These are phyloP conservation scores for Drosophila nikananu DNA, from an alignment of 1,140 invertebrate genomes.

Conservation along the genomic window DNA sequence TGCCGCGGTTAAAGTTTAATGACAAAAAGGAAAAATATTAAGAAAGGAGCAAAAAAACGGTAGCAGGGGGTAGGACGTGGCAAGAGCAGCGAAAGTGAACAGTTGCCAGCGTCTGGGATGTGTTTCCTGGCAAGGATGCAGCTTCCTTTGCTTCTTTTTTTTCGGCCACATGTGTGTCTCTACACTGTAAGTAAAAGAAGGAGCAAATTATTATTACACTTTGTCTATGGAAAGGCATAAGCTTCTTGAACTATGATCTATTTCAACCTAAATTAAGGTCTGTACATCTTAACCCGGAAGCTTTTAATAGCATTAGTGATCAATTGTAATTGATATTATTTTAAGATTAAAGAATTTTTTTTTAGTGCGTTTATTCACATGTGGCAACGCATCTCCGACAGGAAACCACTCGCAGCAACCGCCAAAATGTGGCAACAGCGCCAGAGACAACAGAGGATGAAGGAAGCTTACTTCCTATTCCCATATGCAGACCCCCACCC, in stretches of 20 bases:
- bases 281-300: background rate
- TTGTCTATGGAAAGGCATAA: background rate
- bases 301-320: background rate
- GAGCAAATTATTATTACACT: background rate
- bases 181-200: background rate
- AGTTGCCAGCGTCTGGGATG: constrained; percentile 66
- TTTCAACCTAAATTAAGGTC: background rate
- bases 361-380: constrained; percentile 24
- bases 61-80: constrained; percentile 1
- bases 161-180: constrained; percentile 17
- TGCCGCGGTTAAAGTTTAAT: constrained; percentile 80
- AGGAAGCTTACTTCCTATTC: constrained; percentile 58
- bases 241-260: background rate
- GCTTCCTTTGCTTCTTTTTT: constrained; percentile 53
- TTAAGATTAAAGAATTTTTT: background rate
- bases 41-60: background rate
- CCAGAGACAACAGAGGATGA: constrained; percentile 63
- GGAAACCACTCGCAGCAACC: constrained; percentile 78
- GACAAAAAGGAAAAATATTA: constrained; percentile 54
- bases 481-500: constrained; percentile 14
- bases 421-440: constrained; percentile 78
- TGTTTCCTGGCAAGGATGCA: constrained; percentile 60
- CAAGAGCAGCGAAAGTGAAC: constrained; percentile 72
- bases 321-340: background rate
- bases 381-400: constrained; percentile 77